Percentiles rank a stretch among this genome's conserved stretches.
Evolutionary conservation across 2,888 invertebrate species (phyloP).

Genomic region (Hoplodrina blanda): DNA sequence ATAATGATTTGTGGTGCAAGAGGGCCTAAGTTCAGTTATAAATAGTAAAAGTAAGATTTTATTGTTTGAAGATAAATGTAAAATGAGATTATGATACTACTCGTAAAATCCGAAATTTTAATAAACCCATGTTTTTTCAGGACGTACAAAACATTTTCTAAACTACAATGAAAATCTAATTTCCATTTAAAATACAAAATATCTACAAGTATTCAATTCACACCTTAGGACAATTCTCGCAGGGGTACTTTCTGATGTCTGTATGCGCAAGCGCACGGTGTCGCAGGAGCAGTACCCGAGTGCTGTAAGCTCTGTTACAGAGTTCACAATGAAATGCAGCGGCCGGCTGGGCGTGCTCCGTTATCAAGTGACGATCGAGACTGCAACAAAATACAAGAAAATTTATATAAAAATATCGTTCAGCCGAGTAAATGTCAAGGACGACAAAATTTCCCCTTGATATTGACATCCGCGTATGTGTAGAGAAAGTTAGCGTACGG

Average conservation of each 20-base stretch:
- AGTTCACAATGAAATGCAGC: constrained; percentile 95
- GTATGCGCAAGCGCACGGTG: constrained; percentile 96
- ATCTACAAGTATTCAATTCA: constrained; percentile 67
- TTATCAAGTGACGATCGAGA: constrained; percentile 95
- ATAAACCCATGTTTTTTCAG: constrained; percentile 61
- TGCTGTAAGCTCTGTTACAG: constrained; percentile 95
- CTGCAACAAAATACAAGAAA: constrained; percentile 89
- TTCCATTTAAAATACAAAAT: constrained; percentile 30
- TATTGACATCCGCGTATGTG: constrained; percentile 67
- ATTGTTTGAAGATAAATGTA: constrained; percentile 28
- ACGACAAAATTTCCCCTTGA: constrained; percentile 67
- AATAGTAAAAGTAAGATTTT: constrained; percentile 1
- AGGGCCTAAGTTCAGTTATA: not conserved
- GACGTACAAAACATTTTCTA: constrained; percentile 30
- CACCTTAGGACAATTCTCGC: constrained; percentile 97
- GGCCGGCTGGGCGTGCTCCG: constrained; percentile 94
- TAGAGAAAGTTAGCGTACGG: constrained; percentile 66
- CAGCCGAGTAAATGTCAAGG: constrained; percentile 63
- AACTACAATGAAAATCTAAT: constrained; percentile 24
- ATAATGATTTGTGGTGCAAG: constrained; percentile 7
- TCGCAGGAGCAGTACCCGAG: constrained; percentile 94
- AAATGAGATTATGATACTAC: constrained; percentile 14
- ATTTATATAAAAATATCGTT: constrained; percentile 63
- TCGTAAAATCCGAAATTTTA: not conserved
- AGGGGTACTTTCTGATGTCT: constrained; percentile 96